Conservation (phyloP, 2,113 vertebrate species). For the Cinclus mexicanus region DNA sequence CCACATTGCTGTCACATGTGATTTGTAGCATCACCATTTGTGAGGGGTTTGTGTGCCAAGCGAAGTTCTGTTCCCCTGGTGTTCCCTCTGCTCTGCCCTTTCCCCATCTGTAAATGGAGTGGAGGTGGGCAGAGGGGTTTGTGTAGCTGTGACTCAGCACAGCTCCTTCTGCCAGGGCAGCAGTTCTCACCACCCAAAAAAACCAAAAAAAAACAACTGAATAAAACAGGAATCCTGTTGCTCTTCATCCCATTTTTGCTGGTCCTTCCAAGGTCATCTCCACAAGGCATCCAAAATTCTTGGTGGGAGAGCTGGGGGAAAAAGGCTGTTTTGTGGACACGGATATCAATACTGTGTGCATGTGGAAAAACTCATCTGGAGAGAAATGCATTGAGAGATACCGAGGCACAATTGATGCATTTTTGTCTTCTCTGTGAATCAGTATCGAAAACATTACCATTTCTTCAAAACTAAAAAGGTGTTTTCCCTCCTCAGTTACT, state of each 20-base stretch:
- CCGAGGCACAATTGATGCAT: neutral
- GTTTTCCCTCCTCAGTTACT: slow-evolving; percentile 67
- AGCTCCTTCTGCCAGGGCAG: neutral
- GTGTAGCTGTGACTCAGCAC: neutral
- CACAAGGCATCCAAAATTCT: neutral
- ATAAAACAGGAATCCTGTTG: neutral
- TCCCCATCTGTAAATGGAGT: no score
- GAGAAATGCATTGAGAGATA: neutral
- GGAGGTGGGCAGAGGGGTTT: neutral
- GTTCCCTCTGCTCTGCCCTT: slow-evolving; percentile 18
- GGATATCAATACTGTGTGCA: neutral
- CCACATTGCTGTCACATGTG: neutral
- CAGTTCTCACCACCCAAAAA: neutral
- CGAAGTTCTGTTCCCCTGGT: neutral
- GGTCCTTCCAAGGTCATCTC: neutral
- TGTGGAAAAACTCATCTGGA: neutral
- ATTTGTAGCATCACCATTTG: neutral
- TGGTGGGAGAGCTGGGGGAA: neutral
- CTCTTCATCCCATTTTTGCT: neutral
- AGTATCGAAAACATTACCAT: slow-evolving; percentile 53
- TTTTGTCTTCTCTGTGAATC: slow-evolving; percentile 41
- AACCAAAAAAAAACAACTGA: neutral
- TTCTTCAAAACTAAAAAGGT: slow-evolving; percentile 35
- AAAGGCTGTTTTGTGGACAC: neutral
- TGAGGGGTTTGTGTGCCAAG: neutral